Evolutionary conservation across 1,140 invertebrate species (phyloP), one percentile per base, ranked within the genome.

Genomic region (Temnothorax curvispinosus): DNA sequence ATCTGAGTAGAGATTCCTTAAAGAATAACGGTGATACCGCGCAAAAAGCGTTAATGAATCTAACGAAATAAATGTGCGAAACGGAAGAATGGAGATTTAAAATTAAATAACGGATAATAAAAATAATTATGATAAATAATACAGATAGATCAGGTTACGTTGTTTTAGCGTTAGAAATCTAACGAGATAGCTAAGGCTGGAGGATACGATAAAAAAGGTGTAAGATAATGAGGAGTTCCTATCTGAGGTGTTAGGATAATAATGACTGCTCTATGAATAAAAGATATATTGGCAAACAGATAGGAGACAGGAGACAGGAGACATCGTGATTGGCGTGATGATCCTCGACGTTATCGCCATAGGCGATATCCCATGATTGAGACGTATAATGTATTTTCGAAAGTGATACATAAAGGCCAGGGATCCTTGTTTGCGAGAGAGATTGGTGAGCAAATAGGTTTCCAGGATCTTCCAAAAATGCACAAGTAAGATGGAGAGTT

Each of bases 251-350:
- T 13, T 6, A 18, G 38, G 64, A n/a, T 18, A 41, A 35, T 65
- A 69, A 80, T 80, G 35, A 54, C 32, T 50, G 64, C 32, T 21
- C 35, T 41, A 71, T 41, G 77, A 81, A 56, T 71, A 81, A 81
- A 81, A 81, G 35, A 81, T 81, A 41, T 65, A 56, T 69, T 38
- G 64, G 35, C 21, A 69, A 81, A 69, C 77, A 65, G 15, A 64
- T 64, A 78, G 27, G 27, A 27, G 64, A 71, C 35, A 13, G 47
- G 27, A 27, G 27, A 27, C 27, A 27, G 18, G 18, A 71, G 47
- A 71, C 35, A 77, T 38, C 35, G 5, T 62, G 56, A 77, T 77
- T 62, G 76, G 7, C 64, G 13, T 71, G 60, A 67, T 67, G 76
- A 81, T 69, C 41, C 35, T 78, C 44, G 27, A n/a, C 41, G 41